Evolutionary conservation across 2,888 invertebrate species (phyloP).

Genomic region (Chloromyia formosa): DNA sequence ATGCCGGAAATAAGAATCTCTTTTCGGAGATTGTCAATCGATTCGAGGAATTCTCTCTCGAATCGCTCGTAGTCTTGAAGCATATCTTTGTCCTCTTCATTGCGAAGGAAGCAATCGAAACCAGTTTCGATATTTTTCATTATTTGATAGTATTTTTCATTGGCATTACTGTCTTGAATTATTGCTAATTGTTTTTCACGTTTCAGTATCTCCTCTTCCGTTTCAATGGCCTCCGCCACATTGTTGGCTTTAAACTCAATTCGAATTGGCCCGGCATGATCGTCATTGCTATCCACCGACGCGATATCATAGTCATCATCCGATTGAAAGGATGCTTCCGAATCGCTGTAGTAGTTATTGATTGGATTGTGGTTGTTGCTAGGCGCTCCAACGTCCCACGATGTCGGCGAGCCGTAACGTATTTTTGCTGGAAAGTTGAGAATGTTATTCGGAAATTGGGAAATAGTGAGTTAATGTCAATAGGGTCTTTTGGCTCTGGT

Average conservation of each 20-base stretch:
- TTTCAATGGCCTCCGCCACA: constrained; percentile 84
- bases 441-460: neutral
- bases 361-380: constrained; percentile 41
- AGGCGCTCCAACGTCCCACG: constrained; percentile 56
- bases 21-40: constrained; percentile 56
- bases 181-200: constrained; percentile 61
- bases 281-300: constrained; percentile 64
- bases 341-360: constrained; percentile 56
- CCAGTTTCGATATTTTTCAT: constrained; percentile 62
- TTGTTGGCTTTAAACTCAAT: constrained; percentile 87
- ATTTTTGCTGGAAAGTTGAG: constrained; percentile 60
- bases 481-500: too few species aligned
- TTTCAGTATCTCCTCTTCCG: constrained; percentile 65
- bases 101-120: constrained; percentile 53
- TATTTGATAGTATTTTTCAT: constrained; percentile 62
- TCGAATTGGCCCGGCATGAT: constrained; percentile 69
- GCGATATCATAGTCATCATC: constrained; percentile 65
- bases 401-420: constrained; percentile 63
- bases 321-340: constrained; percentile 68
- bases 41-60: constrained; percentile 56
- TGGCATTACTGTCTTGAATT: constrained; percentile 61
- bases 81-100: neutral
- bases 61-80: constrained; percentile 12
- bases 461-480: neutral
- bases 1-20: constrained; percentile 59